Evolutionary conservation across 2,888 invertebrate genomes (phyloP), one percentile per base, ranked within the genome.

Genomic region (Muscina levida): DNA sequence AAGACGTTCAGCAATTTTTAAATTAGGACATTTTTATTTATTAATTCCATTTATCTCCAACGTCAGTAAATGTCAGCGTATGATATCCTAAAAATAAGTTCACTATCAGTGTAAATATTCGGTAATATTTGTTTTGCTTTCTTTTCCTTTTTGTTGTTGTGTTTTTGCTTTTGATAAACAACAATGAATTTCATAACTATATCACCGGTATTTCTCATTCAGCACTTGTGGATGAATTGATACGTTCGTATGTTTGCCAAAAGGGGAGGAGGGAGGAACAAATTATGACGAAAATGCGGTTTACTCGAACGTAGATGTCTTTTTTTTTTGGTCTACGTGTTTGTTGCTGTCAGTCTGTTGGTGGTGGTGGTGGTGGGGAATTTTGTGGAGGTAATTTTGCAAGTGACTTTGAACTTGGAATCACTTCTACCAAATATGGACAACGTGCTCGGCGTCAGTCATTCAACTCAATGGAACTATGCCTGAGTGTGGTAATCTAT

Each of bases 401-500:
- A 53, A 48, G n/a, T 57, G 79, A 72, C 82, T 81, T 83, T 83
- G 83, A 83, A 82, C 81, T 83, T 75, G 77, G 77, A 81, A 79
- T 72, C 72, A 72, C 73, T 56, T 57, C 71, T 74, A 79, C 82
- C 65, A 53, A 44, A 1, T 31, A 31, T 31, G 31, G 51, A 1
- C 6, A 37, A 24, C 22, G 22, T 26, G 59, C 42, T 31, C 10
- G 51, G 65, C 66, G 70, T 37, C 76, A 71, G 70, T 37, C 76
- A 71, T 19, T 59, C 39, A 76, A 75, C 74, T 68, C 22, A 39
- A 8, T 42, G 39, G 13, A 31, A 51, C 48, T 15, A 19, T n/a
- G 13, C 48, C 46, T 26, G 31, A 31, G 31, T 3, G n/a, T n/a
- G n/a, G n/a, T n/a, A n/a, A n/a, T n/a, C n/a, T n/a, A n/a, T n/a